These are phyloP conservation scores for Neoaliturus tenellus DNA, from an alignment of 2,888 invertebrate species.

Conservation along the genomic window DNA sequence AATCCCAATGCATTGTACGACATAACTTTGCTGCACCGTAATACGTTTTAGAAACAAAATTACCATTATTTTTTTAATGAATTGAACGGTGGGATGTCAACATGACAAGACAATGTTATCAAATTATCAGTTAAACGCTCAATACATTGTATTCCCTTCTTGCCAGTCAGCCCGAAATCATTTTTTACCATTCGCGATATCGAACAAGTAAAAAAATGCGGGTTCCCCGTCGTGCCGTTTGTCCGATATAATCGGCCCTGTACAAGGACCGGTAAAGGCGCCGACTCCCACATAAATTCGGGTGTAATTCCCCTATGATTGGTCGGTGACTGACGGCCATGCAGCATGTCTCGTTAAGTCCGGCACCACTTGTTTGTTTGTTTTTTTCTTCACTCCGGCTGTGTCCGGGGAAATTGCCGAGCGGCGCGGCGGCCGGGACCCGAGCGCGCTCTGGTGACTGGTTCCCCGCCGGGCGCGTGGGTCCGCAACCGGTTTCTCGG, in stretches of 20 bases:
- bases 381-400: slow-evolving; percentile 13
- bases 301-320: slow-evolving; percentile 22
- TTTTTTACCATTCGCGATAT: too few relatives aligned
- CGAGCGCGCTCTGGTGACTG: neutral
- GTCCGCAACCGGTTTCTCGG: slow-evolving; percentile 28
- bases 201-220: too few relatives aligned
- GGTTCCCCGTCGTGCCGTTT: too few relatives aligned
- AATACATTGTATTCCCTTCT: too few relatives aligned
- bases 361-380: slow-evolving; percentile 30
- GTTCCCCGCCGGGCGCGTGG: neutral
- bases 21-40: too few relatives aligned
- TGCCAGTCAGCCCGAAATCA: too few relatives aligned
- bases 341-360: slow-evolving; percentile 42
- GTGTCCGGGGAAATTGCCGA: slow-evolving; percentile 47
- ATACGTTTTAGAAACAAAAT: too few relatives aligned
- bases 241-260: neutral
- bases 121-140: too few relatives aligned
- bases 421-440: slow-evolving; percentile 5
- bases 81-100: too few relatives aligned
- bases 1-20: too few relatives aligned
- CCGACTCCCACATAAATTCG: slow-evolving; percentile 29
- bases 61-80: too few relatives aligned
- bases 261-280: neutral
- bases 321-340: slow-evolving; percentile 34
- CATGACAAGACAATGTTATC: too few relatives aligned